phyloP scores from a whole-genome alignment of 2,888 invertebrate genomes.

The Cryptocheilus praepositus region DNA sequence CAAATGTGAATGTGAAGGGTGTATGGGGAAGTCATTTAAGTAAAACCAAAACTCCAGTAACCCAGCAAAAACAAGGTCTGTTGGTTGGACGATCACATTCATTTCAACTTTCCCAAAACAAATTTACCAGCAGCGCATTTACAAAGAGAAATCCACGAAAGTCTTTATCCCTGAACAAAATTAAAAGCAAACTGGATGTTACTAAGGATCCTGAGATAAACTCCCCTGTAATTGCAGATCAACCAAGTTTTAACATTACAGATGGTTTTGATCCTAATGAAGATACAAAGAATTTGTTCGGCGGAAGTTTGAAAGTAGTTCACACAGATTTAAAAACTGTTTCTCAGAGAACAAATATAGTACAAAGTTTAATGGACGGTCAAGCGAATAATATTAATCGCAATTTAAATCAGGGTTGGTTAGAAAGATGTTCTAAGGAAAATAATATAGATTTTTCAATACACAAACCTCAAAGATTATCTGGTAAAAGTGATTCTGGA shows the following conservation, averaged over 20 bases:
- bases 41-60: slow-evolving; percentile 59
- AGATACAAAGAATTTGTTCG: slow-evolving; percentile 45
- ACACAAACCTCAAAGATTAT: slow-evolving; percentile 46
- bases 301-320: slow-evolving; percentile 60
- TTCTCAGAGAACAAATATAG: slow-evolving; percentile 62
- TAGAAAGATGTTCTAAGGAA: slow-evolving; percentile 75
- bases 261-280: slow-evolving; percentile 35
- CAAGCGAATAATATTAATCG: slow-evolving; percentile 52
- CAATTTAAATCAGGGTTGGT: slow-evolving; percentile 78
- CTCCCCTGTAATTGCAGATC: neutral
- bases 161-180: slow-evolving; percentile 74
- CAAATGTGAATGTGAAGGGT: slow-evolving; percentile 68
- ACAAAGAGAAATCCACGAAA: slow-evolving; percentile 87
- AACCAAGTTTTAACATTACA: slow-evolving; percentile 24
- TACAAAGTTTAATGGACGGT: slow-evolving; percentile 67
- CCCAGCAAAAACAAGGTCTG: slow-evolving; percentile 45
- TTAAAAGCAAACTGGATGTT: slow-evolving; percentile 64
- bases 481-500: slow-evolving; percentile 68
- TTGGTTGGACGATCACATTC: slow-evolving; percentile 64
- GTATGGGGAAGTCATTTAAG: slow-evolving; percentile 77
- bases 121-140: slow-evolving; percentile 83
- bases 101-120: slow-evolving; percentile 80
- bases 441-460: slow-evolving; percentile 48
- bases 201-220: slow-evolving; percentile 35
- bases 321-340: slow-evolving; percentile 43